Conservation (phyloP, 2,797 vertebrate species). For the Pithecia hirsuta region DNA sequence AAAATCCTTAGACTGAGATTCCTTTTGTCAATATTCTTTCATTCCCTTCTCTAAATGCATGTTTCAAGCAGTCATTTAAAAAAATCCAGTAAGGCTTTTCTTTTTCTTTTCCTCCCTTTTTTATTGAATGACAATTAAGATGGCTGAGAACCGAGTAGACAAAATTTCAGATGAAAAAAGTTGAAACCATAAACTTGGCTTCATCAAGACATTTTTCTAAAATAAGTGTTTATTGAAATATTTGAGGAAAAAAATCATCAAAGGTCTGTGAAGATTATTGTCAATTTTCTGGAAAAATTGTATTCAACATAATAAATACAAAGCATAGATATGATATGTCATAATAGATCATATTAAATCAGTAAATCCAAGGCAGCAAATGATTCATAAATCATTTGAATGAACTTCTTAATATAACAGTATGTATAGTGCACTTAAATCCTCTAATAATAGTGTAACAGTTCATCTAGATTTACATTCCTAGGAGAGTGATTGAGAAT, state of each 20-base stretch:
- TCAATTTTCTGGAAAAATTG: neutral
- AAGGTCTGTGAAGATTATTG: neutral
- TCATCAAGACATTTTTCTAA: neutral
- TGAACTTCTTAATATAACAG: neutral
- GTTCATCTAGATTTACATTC: conserved; percentile 45
- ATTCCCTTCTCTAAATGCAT: neutral
- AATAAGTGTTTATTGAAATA: neutral
- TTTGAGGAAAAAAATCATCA: neutral
- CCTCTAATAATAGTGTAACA: conserved; percentile 17
- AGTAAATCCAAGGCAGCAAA: neutral
- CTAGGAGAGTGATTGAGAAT: neutral
- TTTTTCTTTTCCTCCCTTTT: neutral
- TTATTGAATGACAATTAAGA: neutral
- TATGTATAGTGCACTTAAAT: neutral
- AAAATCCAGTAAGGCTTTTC: neutral
- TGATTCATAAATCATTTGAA: neutral
- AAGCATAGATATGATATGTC: neutral
- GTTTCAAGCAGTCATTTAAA: neutral
- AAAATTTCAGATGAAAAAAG: neutral
- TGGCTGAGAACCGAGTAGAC: neutral
- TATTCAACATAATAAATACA: neutral
- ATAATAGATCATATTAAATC: neutral
- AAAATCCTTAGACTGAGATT: neutral
- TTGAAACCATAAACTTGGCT: neutral
- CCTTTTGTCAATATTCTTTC: neutral